These are phyloP conservation scores for Melanaphis sacchari DNA, from an alignment of 1,140 invertebrate genomes.

Conservation along the genomic window DNA sequence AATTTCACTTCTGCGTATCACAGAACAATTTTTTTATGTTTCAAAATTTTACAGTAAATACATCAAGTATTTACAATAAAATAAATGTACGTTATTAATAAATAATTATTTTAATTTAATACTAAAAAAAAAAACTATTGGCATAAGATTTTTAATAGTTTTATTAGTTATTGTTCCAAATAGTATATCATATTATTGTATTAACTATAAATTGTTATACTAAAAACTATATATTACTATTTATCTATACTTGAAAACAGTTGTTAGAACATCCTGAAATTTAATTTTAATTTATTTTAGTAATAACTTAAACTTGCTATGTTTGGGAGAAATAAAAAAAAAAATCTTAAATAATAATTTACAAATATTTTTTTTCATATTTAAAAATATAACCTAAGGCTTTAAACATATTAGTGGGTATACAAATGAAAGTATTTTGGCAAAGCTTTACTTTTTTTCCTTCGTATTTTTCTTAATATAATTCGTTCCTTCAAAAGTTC, in stretches of 20 bases:
- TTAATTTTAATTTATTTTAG: background rate
- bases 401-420: background rate
- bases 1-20: no score
- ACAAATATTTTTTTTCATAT: background rate
- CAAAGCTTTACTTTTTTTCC: background rate
- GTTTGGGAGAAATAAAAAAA: background rate
- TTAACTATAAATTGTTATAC: no score
- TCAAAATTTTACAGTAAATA: no score
- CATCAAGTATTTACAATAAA: no score
- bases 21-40: no score
- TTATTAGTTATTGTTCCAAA: no score
- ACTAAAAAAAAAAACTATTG: no score
- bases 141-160: no score
- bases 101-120: no score
- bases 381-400: background rate
- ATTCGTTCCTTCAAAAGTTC: slow-evolving; percentile 12
- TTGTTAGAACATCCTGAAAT: background rate
- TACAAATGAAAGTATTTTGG: slow-evolving; percentile 4
- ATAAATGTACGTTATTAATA: no score
- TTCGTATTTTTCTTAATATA: background rate
- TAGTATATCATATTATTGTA: no score
- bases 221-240: background rate
- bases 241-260: background rate
- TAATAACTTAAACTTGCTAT: background rate
- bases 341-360: background rate